Base-by-base conservation (phyloP, 1,140 invertebrate species). In the Aphelinus certus region DNA sequence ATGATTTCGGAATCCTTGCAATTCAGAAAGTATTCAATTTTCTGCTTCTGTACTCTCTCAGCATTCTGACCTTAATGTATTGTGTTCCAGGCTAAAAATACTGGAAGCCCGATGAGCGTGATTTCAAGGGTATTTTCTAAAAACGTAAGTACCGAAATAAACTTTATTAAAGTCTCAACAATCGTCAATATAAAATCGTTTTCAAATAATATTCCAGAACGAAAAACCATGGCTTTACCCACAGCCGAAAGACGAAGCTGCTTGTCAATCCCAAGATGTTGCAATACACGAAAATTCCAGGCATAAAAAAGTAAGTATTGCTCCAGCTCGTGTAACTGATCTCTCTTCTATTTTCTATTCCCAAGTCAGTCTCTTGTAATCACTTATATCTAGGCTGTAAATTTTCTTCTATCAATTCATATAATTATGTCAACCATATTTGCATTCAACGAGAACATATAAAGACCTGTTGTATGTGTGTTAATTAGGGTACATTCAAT, bases 141-240 rank as follows among this genome's bases (percentile, higher is more conserved):
- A 84, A 81, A 85, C 73, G 85, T 87, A 63, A 87, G 85, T 82
- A 47, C 3, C 26, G 1, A 55, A 7, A 6, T 57, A 43, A 62
- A 62, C 26, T 60, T 7, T 4, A 60, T 60, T 6, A 6, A 57
- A 3, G n/a, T 26, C 46, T 43, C 43, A 63, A n/a, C n/a, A 63
- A 47, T 48, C 46, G 10, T 9, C 9, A 6, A 53, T 58, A 61
- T 71, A 47, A 43, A 64, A 67, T 75, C 57, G 48, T 74, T 74
- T 57, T 55, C 42, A 61, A 42, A 68, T 57, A 26, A 26, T 53
- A 53, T n/a, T 76, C 76, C 61, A 88, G 83, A 83, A 83, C 68
- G 86, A 88, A 77, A 86, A 88, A 76, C 85, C 88, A 1, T 89
- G 88, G 88, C 77, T 86, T 46, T 82, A 84, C 69, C 87, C 88